phyloP scores from a whole-genome alignment of 2,113 vertebrate species.

The Scytalopus superciliaris region DNA sequence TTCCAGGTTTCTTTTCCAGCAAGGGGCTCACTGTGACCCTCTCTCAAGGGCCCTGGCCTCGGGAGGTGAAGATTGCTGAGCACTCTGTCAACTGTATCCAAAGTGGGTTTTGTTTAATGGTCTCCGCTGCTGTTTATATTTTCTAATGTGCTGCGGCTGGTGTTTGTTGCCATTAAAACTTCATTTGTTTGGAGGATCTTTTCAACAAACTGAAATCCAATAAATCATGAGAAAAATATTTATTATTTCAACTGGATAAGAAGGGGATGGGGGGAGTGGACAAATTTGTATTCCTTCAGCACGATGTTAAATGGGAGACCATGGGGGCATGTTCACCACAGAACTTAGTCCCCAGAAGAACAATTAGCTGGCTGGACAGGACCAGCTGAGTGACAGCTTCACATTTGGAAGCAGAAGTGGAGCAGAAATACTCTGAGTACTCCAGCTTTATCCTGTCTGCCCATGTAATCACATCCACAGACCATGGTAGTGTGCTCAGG shows the following conservation, averaged over 20 bases:
- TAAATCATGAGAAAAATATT: conserved; percentile 67
- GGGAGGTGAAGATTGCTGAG: not conserved
- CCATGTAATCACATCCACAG: not conserved
- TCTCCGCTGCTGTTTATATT: conserved; percentile 58
- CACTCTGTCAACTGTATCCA: conserved; percentile 15
- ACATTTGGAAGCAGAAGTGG: not conserved
- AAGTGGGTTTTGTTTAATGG: conserved; percentile 59
- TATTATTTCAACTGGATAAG: conserved; percentile 66
- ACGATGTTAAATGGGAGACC: conserved; percentile 3
- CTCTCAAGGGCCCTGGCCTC: not conserved
- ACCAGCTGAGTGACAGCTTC: not conserved
- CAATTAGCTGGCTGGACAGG: conserved; percentile 4
- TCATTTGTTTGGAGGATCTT: conserved; percentile 69
- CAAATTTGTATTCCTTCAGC: conserved; percentile 37
- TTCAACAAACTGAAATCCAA: conserved; percentile 64
- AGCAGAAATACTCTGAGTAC: not conserved
- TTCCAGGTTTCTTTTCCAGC: not conserved
- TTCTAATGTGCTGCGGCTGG: conserved; percentile 53
- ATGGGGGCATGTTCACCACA: accelerated
- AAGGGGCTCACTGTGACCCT: conserved; percentile 2
- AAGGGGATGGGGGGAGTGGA: not conserved
- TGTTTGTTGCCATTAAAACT: conserved; percentile 67
- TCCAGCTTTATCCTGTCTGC: conserved; percentile 33
- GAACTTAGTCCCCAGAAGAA: not conserved
- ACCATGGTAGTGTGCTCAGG: not conserved